phyloP scores from a whole-genome alignment of 2,888 invertebrate genomes.

The Notodonta dromedarius region DNA sequence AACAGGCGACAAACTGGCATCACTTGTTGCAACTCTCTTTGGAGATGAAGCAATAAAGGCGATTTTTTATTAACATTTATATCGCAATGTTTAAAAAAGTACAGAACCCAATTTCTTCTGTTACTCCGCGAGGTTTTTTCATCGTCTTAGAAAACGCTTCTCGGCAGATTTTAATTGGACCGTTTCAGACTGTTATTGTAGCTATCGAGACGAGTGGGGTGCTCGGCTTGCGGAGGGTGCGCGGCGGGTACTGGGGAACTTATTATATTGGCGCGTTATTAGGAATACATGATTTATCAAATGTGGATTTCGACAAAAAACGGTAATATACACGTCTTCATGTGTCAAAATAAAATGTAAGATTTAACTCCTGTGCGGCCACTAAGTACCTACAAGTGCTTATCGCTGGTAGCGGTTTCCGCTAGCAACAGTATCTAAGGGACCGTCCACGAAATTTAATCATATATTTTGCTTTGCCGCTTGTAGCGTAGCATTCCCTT shows the following conservation, averaged over 20 bases:
- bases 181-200: slow-evolving; percentile 37
- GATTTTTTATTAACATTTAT: not conserved
- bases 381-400: too few relatives aligned
- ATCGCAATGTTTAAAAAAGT: not conserved
- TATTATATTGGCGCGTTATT: not conserved
- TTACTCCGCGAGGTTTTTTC: slow-evolving; percentile 18
- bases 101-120: slow-evolving; percentile 8
- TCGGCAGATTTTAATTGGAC: slow-evolving; percentile 41
- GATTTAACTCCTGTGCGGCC: too few relatives aligned
- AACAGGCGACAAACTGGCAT: too few relatives aligned
- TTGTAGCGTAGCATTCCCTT: too few relatives aligned
- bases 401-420: too few relatives aligned
- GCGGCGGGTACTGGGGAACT: not conserved
- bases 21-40: not conserved
- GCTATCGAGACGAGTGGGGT: slow-evolving; percentile 33
- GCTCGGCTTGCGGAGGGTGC: slow-evolving; percentile 19
- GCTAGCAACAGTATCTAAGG: too few relatives aligned
- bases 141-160: slow-evolving; percentile 18
- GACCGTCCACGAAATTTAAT: too few relatives aligned
- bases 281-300: not conserved
- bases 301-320: too few relatives aligned
- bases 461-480: too few relatives aligned
- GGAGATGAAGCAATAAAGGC: not conserved
- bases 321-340: too few relatives aligned
- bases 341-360: too few relatives aligned